Conservation (phyloP, 64 coral and sea anemone species). For the Pocillopora damicornis region DNA sequence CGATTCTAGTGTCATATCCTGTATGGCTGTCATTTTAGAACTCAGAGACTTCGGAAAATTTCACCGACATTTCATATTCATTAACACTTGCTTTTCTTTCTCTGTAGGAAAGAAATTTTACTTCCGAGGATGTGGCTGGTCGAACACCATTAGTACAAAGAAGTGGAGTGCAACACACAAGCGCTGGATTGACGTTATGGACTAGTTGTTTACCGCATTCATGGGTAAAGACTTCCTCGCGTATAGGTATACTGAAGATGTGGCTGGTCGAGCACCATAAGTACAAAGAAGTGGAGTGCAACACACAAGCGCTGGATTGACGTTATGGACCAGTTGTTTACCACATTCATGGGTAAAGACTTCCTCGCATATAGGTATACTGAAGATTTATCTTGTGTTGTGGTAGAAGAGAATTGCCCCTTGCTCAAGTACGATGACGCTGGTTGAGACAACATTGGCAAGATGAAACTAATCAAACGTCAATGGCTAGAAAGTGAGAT, state of each 20-base stretch:
- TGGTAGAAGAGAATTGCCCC: neutral
- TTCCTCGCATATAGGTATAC: conserved; percentile 6
- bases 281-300: conserved; percentile 15
- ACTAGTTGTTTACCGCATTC: neutral
- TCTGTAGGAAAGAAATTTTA: too few relatives aligned
- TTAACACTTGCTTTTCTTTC: too few relatives aligned
- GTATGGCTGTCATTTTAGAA: too few relatives aligned
- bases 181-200: conserved; percentile 9
- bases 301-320: conserved; percentile 22
- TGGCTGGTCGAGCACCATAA: neutral
- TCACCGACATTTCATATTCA: too few relatives aligned
- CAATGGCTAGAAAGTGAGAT: neutral
- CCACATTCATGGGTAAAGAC: conserved; percentile 11
- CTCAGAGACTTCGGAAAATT: too few relatives aligned
- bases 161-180: conserved; percentile 21
- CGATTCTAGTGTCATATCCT: too few relatives aligned
- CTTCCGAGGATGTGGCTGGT: neutral
- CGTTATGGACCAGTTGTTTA: conserved; percentile 4
- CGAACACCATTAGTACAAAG: neutral
- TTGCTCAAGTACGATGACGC: neutral
- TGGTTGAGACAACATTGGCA: neutral
- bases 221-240: conserved; percentile 13
- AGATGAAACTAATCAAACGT: neutral
- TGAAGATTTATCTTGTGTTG: conserved; percentile 1
- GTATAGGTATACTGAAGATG: neutral